Evolutionary conservation across 2,113 vertebrate species (phyloP).

Genomic region (Nestor notabilis): DNA sequence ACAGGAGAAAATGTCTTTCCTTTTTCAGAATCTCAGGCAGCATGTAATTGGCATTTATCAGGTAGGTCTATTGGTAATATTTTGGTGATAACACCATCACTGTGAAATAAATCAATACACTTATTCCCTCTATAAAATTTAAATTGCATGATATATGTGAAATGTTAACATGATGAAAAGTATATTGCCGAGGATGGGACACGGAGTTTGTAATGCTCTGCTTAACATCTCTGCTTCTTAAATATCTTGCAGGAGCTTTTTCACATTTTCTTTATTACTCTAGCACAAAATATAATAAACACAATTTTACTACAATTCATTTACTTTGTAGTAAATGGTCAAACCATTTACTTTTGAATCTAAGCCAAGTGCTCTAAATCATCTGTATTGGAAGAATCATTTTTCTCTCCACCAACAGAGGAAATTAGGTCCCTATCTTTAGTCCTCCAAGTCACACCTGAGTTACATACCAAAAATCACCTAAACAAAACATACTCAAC

Average conservation of each 20-base stretch:
- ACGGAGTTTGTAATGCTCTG: neutral
- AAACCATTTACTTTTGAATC: neutral
- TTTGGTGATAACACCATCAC: rapidly evolving
- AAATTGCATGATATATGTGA: neutral
- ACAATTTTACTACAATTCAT: neutral
- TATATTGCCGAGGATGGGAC: neutral
- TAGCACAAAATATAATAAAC: slow-evolving; percentile 3
- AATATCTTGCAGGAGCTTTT: neutral
- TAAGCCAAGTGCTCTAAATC: neutral
- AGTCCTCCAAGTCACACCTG: neutral
- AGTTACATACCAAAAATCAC: neutral
- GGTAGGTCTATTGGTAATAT: neutral
- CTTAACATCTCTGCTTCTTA: slow-evolving; percentile 1
- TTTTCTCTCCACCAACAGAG: neutral
- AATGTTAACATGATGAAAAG: neutral
- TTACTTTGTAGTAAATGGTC: neutral
- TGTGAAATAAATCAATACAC: slow-evolving; percentile 12
- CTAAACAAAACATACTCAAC: neutral
- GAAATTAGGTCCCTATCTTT: neutral
- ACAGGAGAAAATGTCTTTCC: neutral
- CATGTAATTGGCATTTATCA: neutral
- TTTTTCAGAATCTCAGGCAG: neutral
- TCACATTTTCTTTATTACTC: neutral
- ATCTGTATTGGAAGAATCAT: neutral
- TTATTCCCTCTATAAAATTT: neutral